These are phyloP conservation scores for Porites divaricata DNA, from an alignment of 92 coral and sea anemone genomes.

Conservation along the genomic window DNA sequence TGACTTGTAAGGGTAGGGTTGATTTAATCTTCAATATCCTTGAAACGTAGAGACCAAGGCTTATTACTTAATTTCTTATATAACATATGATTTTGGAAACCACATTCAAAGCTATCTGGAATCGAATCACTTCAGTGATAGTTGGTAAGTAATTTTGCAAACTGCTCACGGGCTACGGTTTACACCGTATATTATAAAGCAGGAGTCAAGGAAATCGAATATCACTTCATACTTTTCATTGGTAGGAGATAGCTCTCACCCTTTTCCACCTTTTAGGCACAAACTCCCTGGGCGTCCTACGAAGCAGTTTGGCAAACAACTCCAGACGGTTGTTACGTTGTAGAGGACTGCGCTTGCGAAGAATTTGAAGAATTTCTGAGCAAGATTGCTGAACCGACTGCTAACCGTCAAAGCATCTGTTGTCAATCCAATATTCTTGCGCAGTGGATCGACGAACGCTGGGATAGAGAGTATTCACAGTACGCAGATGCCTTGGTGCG, in stretches of 20 bases:
- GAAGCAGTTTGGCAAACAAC: constrained; percentile 69
- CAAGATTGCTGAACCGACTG: constrained; percentile 11
- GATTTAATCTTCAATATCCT: no score
- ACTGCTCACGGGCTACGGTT: no score
- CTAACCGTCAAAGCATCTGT: constrained; percentile 7
- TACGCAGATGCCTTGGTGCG: constrained; percentile 66
- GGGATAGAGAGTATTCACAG: constrained; percentile 70
- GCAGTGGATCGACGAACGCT: constrained; percentile 73
- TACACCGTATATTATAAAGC: no score
- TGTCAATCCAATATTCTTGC: constrained; percentile 72
- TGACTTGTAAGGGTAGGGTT: no score
- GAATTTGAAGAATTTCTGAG: constrained; percentile 80
- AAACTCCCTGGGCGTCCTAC: constrained; percentile 78
- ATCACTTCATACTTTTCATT: no score
- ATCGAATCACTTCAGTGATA: no score
- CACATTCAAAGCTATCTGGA: no score
- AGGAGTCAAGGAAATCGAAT: no score
- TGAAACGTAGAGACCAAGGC: no score
- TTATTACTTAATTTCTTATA: no score
- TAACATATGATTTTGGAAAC: no score
- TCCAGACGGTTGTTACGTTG: constrained; percentile 65
- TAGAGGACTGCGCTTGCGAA: constrained; percentile 76
- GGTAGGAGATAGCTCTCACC: not conserved
- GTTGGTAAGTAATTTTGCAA: no score
- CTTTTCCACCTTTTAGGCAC: constrained; percentile 41